Base-by-base conservation (phyloP, 2,113 vertebrate genomes). In the Ibidorhyncha struthersii region DNA sequence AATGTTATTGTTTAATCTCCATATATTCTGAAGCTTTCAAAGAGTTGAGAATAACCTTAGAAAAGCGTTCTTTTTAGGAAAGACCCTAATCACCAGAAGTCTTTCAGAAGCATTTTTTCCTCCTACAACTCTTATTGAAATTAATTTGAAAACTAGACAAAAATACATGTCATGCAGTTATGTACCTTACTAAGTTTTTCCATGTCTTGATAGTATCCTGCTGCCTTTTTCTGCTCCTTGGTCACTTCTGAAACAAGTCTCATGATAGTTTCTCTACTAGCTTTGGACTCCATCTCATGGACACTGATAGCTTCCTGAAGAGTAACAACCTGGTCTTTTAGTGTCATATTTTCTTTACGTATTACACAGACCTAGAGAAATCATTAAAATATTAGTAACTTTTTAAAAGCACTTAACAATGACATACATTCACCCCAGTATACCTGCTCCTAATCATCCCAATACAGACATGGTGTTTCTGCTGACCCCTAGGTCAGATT, bases 221-320 rank as follows among this genome's bases (percentile, higher is more conserved):
- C 85, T 26, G 97, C 95, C 58, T 97, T 98, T 72, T 95, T 97
- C 96, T 98, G 98, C 92, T 99, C 99, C 47, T 96, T 98, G 76
- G 96, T 96, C 83, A 98, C 96, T 96, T 99, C 99, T 11, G 98
- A 98, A 77, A 98, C 98, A 86, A 99, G 98, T 96, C 99, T 98
- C 97, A 98, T 93, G 79, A 99, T 98, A 3, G 98, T 99, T 96
- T 99, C 99, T 93, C 99, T 98, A 92, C 98, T 99, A 92, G 98
- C 98, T 97, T 98, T 99, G 88, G 98, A 98, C 81, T 99, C 99
- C 96, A 99, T 94, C 95, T 99, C 99, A 96, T 98, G 98, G 90
- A 98, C 97, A 66, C 80, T 97, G 43, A 98, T 41, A 49, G 97
- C 96, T 96, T 99, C 98, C 98, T 99, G 98, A 94, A 99, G 93